Evolutionary conservation across 2,113 vertebrate species (phyloP), one percentile per base, ranked within the genome.

Genomic region (Perca fluviatilis): DNA sequence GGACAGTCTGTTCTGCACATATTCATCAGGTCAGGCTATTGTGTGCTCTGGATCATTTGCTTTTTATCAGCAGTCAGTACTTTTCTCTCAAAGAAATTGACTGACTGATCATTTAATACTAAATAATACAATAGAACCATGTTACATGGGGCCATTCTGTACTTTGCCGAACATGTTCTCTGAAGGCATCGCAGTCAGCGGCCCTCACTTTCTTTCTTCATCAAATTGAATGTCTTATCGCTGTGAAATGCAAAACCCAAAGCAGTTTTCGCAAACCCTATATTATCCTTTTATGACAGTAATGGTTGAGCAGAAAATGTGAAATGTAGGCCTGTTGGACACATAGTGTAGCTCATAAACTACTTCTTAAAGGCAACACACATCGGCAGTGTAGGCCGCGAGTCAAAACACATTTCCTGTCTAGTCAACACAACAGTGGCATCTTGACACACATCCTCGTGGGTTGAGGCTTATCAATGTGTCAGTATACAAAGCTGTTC

Each of bases 201-300:
- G 8, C 56, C 54, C 4, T 30, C 21, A 8, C 40, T 56, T 49
- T 19, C 50, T 69, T 51, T 74, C 16, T 33, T 46, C 14, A 21
- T 62, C 63, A 53, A 46, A 68, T 80, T 74, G 74, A 77, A 73
- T 67, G 8, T 82, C 15, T 54, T 67, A 73, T 56, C 21, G 16
- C 25, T 69, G 66, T 70, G 21, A 25, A 60, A 58, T 12, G 15
- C 18, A 19, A 78, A 64, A 69, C 15, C 36, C 30, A n/a, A 27
- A 19, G 33, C 33, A 27, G 9, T 25, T 53, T 43, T 64, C 46
- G 36, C 3, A 25, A 84, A 63, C 40, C 18, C 15, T 50, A 19
- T 63, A 11, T 57, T 30, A 40, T 60, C 12, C 36, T 70, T 21
- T 61, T 51, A 33, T 67, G 43, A 33, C 8, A 46, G 65, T 49